phyloP scores from a whole-genome alignment of 35 echinoderm and acorn worm genomes.

The Lytechinus pictus region DNA sequence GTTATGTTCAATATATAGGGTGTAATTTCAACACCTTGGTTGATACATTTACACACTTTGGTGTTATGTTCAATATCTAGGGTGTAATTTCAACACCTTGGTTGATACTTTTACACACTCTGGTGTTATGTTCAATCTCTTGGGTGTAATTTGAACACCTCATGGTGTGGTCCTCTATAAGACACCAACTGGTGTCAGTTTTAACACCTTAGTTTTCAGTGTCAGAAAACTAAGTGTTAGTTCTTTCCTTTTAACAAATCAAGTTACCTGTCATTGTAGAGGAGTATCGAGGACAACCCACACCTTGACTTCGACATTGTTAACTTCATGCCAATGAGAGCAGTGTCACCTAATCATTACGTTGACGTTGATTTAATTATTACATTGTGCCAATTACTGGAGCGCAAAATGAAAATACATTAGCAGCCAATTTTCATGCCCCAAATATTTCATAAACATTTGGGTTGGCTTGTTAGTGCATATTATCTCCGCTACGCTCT shows the following conservation, averaged over 20 bases:
- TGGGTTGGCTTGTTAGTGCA: not conserved
- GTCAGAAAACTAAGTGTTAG: too few relatives aligned
- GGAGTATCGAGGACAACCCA: not conserved
- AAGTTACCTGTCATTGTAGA: not conserved
- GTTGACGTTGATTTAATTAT: not conserved
- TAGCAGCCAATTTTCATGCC: conserved; percentile 1
- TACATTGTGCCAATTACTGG: not conserved
- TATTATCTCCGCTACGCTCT: not conserved
- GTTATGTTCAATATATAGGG: too few relatives aligned
- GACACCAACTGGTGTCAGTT: too few relatives aligned
- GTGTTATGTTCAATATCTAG: too few relatives aligned
- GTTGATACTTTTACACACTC: too few relatives aligned
- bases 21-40: too few relatives aligned
- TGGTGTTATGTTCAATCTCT: too few relatives aligned
- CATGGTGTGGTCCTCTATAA: too few relatives aligned
- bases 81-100: too few relatives aligned
- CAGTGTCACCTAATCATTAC: not conserved
- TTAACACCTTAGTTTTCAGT: too few relatives aligned
- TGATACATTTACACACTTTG: too few relatives aligned
- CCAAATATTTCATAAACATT: conserved; percentile 41
- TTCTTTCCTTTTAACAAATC: not conserved
- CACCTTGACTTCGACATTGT: not conserved
- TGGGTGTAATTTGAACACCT: too few relatives aligned
- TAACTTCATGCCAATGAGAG: not conserved
- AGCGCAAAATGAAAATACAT: conserved; percentile 31